Base-by-base conservation (phyloP, 2,888 invertebrate species). In the Yponomeuta plumbellus region DNA sequence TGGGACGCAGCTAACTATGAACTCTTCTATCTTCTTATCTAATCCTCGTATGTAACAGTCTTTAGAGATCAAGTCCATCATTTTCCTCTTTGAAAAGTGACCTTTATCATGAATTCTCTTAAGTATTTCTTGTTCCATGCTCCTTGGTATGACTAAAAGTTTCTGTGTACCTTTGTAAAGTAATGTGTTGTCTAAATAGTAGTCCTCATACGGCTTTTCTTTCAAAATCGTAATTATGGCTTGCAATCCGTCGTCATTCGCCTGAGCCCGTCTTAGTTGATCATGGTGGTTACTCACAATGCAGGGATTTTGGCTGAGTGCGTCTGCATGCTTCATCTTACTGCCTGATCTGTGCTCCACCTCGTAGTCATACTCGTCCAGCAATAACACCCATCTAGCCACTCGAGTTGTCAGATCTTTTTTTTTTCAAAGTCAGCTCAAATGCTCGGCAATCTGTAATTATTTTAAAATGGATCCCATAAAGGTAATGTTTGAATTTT, bases 41-140 rank as follows among this genome's bases (percentile, higher is more conserved):
- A 68, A 34, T 0, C 65, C n/a, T 23, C 23, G 59, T 74, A 79
- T 74, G 66, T 70, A 76, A 67, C 71, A 79, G 4, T 76, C 74
- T 39, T 70, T 71, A 22, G 68, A 69, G 5, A 77, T 64, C 11
- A 75, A 20, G 6, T 74, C 71, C 39, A 70, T 69, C 2, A 71
- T 76, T 62, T 76, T 78, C 26, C 69, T 72, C 3, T 65, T 67
- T 0, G 70, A 70, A 71, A 81, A 82, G 72, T 83, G 80, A 44
- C 82, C 80, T 39, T 71, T 70, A 34, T 76, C 76, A 68, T 84
- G 83, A 0, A 71, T 71, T n/a, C 68, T 71, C 39, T 68, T 71
- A 5, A 82, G 77, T 0, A 82, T 71, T 64, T 80, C 75, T 10
- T 66, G 68, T 67, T 79, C 74, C 77, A 86, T 77, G 11, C 23